phyloP scores from a whole-genome alignment of 2,113 vertebrate genomes.

The Pangasianodon hypophthalmus region DNA sequence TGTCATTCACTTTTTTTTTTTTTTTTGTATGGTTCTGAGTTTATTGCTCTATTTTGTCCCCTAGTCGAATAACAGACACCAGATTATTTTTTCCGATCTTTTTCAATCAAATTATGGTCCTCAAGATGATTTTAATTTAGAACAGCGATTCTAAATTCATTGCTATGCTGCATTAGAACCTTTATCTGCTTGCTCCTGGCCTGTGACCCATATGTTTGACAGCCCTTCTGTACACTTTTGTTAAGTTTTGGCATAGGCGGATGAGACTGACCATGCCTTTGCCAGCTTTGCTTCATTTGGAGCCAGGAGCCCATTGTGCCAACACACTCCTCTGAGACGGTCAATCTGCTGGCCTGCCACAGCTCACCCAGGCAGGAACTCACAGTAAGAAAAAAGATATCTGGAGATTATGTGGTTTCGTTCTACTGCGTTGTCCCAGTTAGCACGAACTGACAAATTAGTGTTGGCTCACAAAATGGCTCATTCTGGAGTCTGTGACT shows the following conservation, averaged over 20 bases:
- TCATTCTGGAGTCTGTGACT: background rate
- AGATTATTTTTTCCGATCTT: too few species aligned
- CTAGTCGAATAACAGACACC: background rate
- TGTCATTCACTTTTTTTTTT: background rate
- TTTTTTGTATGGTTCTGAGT: background rate
- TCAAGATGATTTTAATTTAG: background rate
- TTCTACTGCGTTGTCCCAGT: constrained; percentile 35
- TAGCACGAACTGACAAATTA: constrained; percentile 46
- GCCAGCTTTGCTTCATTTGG: background rate
- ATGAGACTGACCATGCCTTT: background rate
- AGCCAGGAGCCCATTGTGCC: background rate
- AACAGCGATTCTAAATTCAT: background rate
- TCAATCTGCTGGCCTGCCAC: background rate
- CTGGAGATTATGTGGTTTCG: constrained; percentile 15
- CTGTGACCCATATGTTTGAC: background rate
- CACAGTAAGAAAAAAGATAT: background rate
- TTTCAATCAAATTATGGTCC: background rate
- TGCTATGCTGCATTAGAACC: background rate
- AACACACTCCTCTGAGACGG: background rate
- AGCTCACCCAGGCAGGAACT: background rate
- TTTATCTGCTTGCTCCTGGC: background rate
- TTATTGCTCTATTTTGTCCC: background rate
- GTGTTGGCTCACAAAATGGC: constrained; percentile 34
- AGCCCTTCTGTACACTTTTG: background rate
- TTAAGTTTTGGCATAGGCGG: background rate